Evolutionary conservation across 1,140 invertebrate genomes (phyloP).

Genomic region (Leguminivora glycinivorella): DNA sequence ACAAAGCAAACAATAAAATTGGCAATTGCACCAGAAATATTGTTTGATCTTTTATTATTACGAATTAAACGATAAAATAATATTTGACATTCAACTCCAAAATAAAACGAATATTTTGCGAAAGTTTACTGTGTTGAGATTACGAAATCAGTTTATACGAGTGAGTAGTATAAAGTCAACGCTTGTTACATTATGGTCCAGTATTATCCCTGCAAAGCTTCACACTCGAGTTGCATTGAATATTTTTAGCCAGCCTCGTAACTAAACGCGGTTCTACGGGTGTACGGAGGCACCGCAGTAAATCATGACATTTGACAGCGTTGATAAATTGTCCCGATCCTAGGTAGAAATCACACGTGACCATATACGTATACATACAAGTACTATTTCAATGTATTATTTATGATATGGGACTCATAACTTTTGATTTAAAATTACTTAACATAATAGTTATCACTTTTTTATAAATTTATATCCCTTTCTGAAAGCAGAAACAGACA

Average conservation of each 20-base stretch:
- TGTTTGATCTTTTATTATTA: not conserved
- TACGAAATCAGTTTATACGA: conserved; percentile 23
- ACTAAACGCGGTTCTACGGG: conserved; percentile 23
- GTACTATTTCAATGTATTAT: conserved; percentile 33
- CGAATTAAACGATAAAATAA: not conserved
- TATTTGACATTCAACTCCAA: conserved; percentile 20
- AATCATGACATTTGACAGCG: conserved; percentile 38
- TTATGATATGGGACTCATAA: conserved; percentile 32
- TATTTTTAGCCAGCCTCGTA: conserved; percentile 28
- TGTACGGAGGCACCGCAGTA: conserved; percentile 32
- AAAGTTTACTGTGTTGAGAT: not conserved
- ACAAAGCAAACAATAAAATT: not conserved
- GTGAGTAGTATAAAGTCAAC: not conserved
- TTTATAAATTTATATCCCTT: not conserved
- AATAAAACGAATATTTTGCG: conserved; percentile 15
- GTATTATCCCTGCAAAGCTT: not conserved
- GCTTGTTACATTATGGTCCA: not conserved
- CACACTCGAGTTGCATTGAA: conserved; percentile 3
- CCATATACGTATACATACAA: conserved; percentile 31
- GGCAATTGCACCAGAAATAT: not conserved
- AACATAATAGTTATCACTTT: conserved; percentile 22
- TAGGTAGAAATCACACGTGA: conserved; percentile 29
- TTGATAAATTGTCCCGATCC: conserved; percentile 37
- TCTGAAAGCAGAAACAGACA: not conserved
- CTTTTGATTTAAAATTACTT: conserved; percentile 9